Evolutionary conservation across 2,113 vertebrate species (phyloP).

Genomic region (Clarias batrachus): DNA sequence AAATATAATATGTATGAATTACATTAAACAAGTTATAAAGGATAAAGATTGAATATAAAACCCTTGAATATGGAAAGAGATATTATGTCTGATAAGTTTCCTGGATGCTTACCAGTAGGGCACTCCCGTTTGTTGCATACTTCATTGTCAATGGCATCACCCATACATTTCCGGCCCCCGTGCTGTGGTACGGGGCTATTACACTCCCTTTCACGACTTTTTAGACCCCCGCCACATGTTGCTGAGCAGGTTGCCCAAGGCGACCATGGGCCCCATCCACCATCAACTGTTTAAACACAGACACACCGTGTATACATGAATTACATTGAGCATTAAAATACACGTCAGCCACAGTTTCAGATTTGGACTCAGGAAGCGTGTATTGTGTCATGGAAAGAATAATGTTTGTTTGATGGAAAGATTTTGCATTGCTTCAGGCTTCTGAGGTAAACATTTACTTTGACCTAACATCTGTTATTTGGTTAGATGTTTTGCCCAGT

Average conservation of each 20-base stretch:
- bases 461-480: slow-evolving; percentile 34
- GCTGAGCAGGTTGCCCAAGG: slow-evolving; percentile 86
- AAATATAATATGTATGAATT: background rate
- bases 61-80: background rate
- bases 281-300: slow-evolving; percentile 75
- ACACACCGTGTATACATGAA: background rate
- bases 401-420: slow-evolving; percentile 24
- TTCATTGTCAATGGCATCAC: slow-evolving; percentile 80
- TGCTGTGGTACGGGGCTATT: slow-evolving; percentile 84
- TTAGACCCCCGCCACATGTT: slow-evolving; percentile 88
- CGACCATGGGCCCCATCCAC: slow-evolving; percentile 91
- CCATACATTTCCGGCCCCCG: slow-evolving; percentile 83
- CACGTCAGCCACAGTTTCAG: slow-evolving; percentile 32
- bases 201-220: slow-evolving; percentile 81
- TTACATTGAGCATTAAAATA: background rate
- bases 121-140: slow-evolving; percentile 85
- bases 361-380: background rate
- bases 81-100: background rate
- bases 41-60: background rate
- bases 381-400: background rate
- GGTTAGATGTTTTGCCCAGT: slow-evolving; percentile 19
- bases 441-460: slow-evolving; percentile 21
- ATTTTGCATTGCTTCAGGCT: slow-evolving; percentile 22
- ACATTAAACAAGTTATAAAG: background rate
- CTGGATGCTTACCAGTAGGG: slow-evolving; percentile 75